These are phyloP conservation scores for Acrocephalus arundinaceus DNA, from an alignment of 2,113 vertebrate genomes.

Conservation along the genomic window DNA sequence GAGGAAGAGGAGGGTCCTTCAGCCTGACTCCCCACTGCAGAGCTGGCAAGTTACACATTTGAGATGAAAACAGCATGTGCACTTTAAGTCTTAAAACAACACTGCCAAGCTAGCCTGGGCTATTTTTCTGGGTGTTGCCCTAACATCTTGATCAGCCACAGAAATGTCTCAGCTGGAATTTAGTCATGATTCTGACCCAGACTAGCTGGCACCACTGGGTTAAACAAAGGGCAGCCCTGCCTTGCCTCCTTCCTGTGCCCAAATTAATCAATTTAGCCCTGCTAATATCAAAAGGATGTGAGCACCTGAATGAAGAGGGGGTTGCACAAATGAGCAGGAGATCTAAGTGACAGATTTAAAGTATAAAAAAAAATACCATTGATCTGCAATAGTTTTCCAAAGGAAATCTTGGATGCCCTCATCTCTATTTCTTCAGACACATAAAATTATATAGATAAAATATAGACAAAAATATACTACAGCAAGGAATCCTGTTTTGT, in stretches of 20 bases:
- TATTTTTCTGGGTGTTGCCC: slow-evolving; percentile 63
- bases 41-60: not conserved
- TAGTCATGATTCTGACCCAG: slow-evolving; percentile 68
- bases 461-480: not conserved
- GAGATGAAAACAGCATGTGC: not conserved
- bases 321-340: not conserved
- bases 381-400: not conserved
- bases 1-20: not conserved
- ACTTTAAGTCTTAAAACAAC: not conserved
- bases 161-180: slow-evolving; percentile 66
- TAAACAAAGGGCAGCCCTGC: slow-evolving; percentile 66
- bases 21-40: not conserved
- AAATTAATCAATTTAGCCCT: slow-evolving; percentile 59
- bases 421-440: not conserved
- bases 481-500: not conserved
- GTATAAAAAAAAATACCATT: not conserved
- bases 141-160: slow-evolving; percentile 64
- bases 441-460: not conserved
- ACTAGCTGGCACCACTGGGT: slow-evolving; percentile 70
- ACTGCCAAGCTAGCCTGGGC: slow-evolving; percentile 5
- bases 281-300: slow-evolving; percentile 39
- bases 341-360: not conserved
- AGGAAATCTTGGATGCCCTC: not conserved
- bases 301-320: not conserved
- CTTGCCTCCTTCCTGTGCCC: slow-evolving; percentile 40